Evolutionary conservation across 2,888 invertebrate genomes (phyloP).

Genomic region (Phortica magna): DNA sequence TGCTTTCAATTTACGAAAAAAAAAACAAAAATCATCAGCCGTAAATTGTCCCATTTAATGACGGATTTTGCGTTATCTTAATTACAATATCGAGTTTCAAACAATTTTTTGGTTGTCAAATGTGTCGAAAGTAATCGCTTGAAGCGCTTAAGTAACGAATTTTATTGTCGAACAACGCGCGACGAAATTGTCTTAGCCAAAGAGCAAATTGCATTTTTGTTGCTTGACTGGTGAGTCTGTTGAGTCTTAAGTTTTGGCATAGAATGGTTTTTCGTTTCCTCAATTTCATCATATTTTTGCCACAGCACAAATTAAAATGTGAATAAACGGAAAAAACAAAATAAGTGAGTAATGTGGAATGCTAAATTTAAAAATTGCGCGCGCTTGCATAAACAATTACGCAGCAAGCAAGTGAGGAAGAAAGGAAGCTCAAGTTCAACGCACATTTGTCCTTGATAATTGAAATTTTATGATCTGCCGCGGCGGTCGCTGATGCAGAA

Average conservation of each 20-base stretch:
- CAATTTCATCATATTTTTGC: constrained; percentile 9
- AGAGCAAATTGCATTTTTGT: no score
- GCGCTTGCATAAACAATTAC: constrained; percentile 27
- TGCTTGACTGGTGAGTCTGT: constrained; percentile 39
- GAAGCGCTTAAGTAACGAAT: constrained; percentile 62
- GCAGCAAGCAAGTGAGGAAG: not conserved
- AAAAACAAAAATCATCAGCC: constrained; percentile 32
- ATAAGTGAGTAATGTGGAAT: not conserved
- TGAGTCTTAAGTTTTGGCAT: not conserved
- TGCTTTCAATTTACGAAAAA: constrained; percentile 23
- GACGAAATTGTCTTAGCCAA: not conserved
- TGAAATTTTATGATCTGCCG: constrained; percentile 52
- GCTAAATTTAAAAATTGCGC: constrained; percentile 22
- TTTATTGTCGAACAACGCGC: no score
- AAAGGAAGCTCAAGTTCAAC: constrained; percentile 71
- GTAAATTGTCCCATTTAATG: constrained; percentile 65
- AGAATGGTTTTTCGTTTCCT: not conserved
- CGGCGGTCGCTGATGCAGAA: constrained; percentile 37
- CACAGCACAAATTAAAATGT: not conserved
- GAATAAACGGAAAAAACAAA: constrained; percentile 17
- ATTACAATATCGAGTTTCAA: constrained; percentile 46
- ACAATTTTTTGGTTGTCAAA: constrained; percentile 36
- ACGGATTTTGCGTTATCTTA: constrained; percentile 57
- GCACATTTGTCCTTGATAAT: constrained; percentile 72
- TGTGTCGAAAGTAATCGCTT: constrained; percentile 27